These are phyloP conservation scores for Leistus spinibarbis DNA, from an alignment of 2,888 invertebrate genomes.

Conservation along the genomic window DNA sequence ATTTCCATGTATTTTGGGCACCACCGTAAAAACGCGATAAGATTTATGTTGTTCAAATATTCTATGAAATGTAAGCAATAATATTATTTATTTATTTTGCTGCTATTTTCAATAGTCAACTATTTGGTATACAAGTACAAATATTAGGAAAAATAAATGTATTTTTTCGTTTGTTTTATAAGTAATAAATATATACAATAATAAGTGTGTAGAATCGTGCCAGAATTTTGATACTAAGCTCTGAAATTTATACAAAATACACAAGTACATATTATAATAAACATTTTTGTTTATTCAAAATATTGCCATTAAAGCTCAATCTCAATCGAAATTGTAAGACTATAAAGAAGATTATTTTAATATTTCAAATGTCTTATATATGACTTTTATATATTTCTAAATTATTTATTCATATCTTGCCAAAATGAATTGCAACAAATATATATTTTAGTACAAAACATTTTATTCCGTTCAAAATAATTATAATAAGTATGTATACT, in stretches of 20 bases:
- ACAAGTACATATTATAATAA: too few relatives aligned
- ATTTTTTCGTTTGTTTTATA: neutral
- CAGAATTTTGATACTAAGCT: constrained; percentile 27
- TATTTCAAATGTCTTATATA: neutral
- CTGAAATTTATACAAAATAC: neutral
- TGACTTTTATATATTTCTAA: neutral
- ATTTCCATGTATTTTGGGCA: neutral
- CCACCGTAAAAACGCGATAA: neutral
- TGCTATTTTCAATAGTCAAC: neutral
- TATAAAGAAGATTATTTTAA: neutral
- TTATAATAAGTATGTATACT: neutral
- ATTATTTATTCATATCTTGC: constrained; percentile 1
- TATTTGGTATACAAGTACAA: neutral
- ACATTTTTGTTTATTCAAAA: neutral
- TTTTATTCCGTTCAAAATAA: constrained; percentile 1
- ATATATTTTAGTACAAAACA: constrained; percentile 27
- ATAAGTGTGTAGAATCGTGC: constrained; percentile 13
- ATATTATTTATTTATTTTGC: neutral
- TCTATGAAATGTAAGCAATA: neutral
- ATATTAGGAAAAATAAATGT: neutral
- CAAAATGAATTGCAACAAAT: constrained; percentile 24
- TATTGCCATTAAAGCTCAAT: neutral
- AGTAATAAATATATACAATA: neutral
- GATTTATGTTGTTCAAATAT: neutral
- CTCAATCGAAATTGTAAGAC: neutral